These are phyloP conservation scores for Casuarius casuarius DNA, from an alignment of 2,113 vertebrate genomes.

Conservation along the genomic window DNA sequence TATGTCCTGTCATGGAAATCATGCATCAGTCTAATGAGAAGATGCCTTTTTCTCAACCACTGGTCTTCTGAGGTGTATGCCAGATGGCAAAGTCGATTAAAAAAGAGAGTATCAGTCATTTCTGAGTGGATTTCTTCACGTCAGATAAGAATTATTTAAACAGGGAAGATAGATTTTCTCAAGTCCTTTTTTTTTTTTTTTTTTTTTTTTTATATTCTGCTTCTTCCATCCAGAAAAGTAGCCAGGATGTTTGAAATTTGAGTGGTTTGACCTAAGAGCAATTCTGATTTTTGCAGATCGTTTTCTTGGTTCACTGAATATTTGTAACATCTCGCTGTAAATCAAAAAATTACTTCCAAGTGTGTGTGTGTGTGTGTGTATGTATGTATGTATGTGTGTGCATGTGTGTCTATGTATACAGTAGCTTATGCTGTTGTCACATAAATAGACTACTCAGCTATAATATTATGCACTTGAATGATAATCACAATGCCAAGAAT, in stretches of 20 bases:
- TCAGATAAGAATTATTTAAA: background rate
- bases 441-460: background rate
- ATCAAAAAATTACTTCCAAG: background rate
- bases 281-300: background rate
- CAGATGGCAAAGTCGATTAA: background rate
- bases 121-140: background rate
- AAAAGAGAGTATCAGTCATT: background rate
- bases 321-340: background rate
- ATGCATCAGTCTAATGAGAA: background rate
- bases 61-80: background rate
- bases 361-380: background rate
- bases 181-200: background rate
- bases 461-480: background rate
- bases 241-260: background rate
- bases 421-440: background rate
- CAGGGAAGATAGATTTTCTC: background rate
- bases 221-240: background rate
- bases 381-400: background rate
- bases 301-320: background rate
- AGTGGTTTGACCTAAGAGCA: background rate
- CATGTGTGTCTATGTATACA: background rate
- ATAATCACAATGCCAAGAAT: conserved; percentile 39
- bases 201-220: background rate
- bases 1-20: background rate
- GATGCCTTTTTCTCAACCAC: background rate